Evolutionary conservation across 2,113 vertebrate species (phyloP).

Genomic region (Neoarius graeffei): DNA sequence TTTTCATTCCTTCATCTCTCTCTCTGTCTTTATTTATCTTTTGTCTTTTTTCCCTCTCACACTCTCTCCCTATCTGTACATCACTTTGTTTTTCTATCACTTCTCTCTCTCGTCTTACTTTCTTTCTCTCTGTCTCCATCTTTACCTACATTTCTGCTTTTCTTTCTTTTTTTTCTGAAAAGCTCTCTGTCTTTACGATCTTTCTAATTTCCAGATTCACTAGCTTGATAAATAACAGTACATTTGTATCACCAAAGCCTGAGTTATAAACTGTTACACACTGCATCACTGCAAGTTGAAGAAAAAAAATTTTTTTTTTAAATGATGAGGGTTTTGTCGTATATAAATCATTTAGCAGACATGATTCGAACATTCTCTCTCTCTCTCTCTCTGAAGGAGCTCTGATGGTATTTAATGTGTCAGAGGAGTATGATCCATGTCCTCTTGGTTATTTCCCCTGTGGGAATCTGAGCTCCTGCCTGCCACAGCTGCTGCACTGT

Average conservation of each 20-base stretch:
- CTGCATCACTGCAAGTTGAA: no score
- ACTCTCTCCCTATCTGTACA: background rate
- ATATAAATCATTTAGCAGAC: no score
- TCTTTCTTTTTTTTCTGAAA: background rate
- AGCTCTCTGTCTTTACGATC: background rate
- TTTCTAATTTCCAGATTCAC: background rate
- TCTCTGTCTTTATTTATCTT: background rate
- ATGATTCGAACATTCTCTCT: background rate
- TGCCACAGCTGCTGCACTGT: slow-evolving; percentile 91
- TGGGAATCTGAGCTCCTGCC: slow-evolving; percentile 85
- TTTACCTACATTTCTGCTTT: background rate
- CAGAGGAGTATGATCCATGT: slow-evolving; percentile 70
- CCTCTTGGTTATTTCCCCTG: slow-evolving; percentile 92
- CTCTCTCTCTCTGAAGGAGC: slow-evolving; percentile 59
- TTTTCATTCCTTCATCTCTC: background rate
- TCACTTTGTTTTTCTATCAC: background rate
- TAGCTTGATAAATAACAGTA: background rate
- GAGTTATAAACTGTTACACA: no score
- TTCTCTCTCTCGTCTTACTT: background rate
- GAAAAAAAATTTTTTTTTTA: no score
- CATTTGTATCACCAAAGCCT: background rate
- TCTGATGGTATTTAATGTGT: slow-evolving; percentile 66
- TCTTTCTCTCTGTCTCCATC: background rate
- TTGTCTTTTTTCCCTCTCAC: background rate
- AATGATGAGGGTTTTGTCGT: no score